phyloP scores from a whole-genome alignment of 1,140 invertebrate species.

The Brachionus manjavacas region DNA sequence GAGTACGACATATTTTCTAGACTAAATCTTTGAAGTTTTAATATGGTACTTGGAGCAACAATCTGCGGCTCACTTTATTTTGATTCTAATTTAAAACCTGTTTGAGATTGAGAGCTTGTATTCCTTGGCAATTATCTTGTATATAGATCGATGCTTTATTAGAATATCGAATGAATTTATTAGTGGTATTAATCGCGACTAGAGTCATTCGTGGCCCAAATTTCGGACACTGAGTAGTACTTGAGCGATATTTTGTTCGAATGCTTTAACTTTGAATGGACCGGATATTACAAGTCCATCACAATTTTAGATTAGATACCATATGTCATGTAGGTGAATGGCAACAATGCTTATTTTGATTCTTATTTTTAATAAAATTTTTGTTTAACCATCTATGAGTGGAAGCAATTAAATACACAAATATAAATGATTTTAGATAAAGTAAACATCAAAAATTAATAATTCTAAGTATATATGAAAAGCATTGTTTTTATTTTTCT shows the following conservation, averaged over 20 bases:
- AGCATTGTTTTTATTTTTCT: neutral
- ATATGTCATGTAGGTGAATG: neutral
- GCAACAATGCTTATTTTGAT: neutral
- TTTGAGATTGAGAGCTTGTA: neutral
- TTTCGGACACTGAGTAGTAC: neutral
- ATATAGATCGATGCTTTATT: neutral
- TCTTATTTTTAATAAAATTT: neutral
- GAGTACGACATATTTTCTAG: neutral
- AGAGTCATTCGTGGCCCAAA: neutral
- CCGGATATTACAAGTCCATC: neutral
- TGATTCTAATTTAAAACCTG: neutral
- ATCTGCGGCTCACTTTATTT: neutral
- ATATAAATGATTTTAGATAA: neutral
- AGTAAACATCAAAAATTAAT: slow-evolving; percentile 6
- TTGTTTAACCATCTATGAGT: neutral
- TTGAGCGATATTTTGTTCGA: neutral
- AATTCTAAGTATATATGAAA: neutral
- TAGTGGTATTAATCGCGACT: neutral
- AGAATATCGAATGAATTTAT: slow-evolving; percentile 5
- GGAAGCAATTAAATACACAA: neutral
- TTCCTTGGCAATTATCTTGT: neutral
- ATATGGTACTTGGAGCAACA: neutral
- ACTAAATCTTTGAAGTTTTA: neutral
- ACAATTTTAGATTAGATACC: neutral
- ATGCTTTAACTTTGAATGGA: neutral